Evolutionary conservation across 2,797 vertebrate species (phyloP).

Genomic region (Glossophaga mutica): DNA sequence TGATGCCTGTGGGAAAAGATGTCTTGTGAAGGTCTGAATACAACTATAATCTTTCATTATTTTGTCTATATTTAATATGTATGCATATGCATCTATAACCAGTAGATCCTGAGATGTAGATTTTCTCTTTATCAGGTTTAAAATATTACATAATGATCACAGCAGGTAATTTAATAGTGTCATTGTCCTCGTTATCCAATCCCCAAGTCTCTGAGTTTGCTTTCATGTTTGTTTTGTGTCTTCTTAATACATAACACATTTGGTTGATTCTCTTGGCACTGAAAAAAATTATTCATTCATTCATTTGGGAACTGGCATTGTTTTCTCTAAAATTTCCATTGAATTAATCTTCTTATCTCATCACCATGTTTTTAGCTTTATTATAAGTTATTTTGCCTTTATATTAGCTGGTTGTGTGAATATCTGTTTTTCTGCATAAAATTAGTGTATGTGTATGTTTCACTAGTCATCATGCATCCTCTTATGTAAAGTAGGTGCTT

Average conservation of each 20-base stretch:
- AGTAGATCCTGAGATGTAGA: not conserved
- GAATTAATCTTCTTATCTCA: not conserved
- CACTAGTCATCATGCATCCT: not conserved
- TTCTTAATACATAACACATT: not conserved
- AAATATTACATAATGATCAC: not conserved
- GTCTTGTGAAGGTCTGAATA: not conserved
- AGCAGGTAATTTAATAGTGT: not conserved
- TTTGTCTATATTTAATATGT: not conserved
- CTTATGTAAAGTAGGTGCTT: not conserved
- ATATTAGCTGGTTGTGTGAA: not conserved
- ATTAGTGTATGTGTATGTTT: not conserved
- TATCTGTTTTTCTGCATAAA: not conserved
- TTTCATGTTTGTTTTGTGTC: not conserved
- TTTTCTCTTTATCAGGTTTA: not conserved
- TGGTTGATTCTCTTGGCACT: not conserved
- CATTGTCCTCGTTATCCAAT: not conserved
- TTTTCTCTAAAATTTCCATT: not conserved
- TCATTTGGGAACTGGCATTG: not conserved
- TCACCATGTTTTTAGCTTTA: not conserved
- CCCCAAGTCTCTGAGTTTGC: not conserved
- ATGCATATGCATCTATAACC: not conserved
- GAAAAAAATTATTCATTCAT: not conserved
- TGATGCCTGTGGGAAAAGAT: not conserved
- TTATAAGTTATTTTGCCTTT: not conserved
- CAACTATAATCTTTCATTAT: not conserved